Evolutionary conservation across 2,888 invertebrate genomes (phyloP).

Genomic region (Operophtera brumata): DNA sequence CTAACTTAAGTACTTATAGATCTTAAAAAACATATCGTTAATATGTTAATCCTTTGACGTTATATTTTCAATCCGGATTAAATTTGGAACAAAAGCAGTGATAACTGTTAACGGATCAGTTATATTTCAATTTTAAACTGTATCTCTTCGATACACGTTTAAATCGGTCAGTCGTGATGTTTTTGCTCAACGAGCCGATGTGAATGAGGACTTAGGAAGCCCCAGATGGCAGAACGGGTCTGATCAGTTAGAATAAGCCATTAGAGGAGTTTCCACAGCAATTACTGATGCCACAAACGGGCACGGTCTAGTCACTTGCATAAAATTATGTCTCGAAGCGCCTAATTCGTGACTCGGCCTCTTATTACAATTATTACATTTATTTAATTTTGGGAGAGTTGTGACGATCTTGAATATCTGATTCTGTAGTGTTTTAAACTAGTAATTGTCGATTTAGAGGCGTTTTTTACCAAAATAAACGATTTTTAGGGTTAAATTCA

Average conservation of each 20-base stretch:
- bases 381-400: no score
- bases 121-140: constrained; percentile 4
- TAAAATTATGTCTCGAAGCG: constrained; percentile 55
- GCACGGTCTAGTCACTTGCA: constrained; percentile 47
- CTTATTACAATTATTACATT: no score
- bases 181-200: constrained; percentile 23
- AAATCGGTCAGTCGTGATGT: constrained; percentile 14
- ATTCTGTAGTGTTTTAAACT: no score
- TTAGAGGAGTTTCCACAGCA: constrained; percentile 70
- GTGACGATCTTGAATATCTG: no score
- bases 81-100: not conserved
- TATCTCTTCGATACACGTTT: constrained; percentile 1
- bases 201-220: constrained; percentile 33
- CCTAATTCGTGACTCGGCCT: constrained; percentile 36
- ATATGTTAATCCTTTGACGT: no score
- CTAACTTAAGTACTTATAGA: no score
- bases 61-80: no score
- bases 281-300: constrained; percentile 64
- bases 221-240: constrained; percentile 48
- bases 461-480: no score
- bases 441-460: no score
- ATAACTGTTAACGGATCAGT: not conserved
- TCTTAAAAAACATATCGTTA: no score
- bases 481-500: no score
- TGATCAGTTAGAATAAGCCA: constrained; percentile 64